phyloP scores from a whole-genome alignment of 2,113 vertebrate genomes.

The Pteronura brasiliensis region DNA sequence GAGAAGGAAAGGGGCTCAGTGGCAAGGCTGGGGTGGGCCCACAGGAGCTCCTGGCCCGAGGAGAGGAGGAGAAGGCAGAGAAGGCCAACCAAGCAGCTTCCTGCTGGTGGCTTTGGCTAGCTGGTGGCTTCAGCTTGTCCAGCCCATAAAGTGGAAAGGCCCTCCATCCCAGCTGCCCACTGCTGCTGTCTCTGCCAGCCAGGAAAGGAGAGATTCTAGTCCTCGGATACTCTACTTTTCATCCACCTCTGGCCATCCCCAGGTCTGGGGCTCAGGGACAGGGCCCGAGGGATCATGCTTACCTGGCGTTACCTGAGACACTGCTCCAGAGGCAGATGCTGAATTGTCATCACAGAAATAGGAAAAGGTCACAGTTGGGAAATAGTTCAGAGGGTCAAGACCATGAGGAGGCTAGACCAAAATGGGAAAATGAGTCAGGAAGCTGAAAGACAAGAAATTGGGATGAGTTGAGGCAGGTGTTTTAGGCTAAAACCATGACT shows the following conservation, averaged over 20 bases:
- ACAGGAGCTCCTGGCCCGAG: not conserved
- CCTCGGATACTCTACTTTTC: not conserved
- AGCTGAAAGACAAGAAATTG: not conserved
- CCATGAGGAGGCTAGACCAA: not conserved
- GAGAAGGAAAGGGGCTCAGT: not conserved
- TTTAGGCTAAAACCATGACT: not conserved
- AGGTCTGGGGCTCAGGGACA: not conserved
- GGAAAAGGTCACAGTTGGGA: not conserved
- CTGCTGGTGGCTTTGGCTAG: not conserved
- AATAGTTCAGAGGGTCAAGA: not conserved
- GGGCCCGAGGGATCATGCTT: not conserved
- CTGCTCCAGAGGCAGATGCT: not conserved
- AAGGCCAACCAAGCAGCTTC: not conserved
- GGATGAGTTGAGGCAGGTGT: not conserved
- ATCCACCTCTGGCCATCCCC: not conserved
- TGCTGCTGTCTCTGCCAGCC: not conserved
- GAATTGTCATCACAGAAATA: not conserved
- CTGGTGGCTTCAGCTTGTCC: not conserved
- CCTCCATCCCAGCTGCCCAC: not conserved
- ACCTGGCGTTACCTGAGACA: not conserved
- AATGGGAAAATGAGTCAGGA: not conserved
- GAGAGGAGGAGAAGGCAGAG: not conserved
- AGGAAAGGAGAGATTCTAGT: not conserved
- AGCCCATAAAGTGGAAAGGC: not conserved
- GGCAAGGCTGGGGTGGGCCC: not conserved